Evolutionary conservation across 2,888 invertebrate genomes (phyloP).

Genomic region (Caenorhabditis auriculariae): DNA sequence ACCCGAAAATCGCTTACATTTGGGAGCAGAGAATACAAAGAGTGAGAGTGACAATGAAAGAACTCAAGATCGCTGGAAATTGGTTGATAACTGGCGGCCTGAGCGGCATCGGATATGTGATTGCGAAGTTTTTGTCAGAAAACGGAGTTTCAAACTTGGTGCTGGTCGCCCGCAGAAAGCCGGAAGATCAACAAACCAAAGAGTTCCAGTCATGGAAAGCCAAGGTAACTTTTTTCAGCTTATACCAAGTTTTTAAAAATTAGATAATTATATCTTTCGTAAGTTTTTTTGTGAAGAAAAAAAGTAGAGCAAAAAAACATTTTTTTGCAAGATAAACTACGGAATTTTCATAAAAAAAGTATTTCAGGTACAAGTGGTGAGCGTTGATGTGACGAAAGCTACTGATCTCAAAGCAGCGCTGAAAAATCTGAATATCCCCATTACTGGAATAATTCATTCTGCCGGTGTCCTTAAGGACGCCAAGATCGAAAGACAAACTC

Average conservation of each 20-base stretch:
- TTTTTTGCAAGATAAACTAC: constrained; percentile 4
- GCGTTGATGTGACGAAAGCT: constrained; percentile 34
- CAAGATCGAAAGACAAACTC: constrained; percentile 39
- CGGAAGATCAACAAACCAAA: constrained; percentile 11
- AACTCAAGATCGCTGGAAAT: constrained; percentile 10
- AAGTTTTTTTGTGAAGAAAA: too few relatives aligned
- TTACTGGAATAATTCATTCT: constrained; percentile 50
- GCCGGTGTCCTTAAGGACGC: constrained; percentile 53
- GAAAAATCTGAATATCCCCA: constrained; percentile 13
- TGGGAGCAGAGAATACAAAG: constrained; percentile 37
- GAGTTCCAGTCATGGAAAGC: constrained; percentile 19
- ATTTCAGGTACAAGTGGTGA: constrained; percentile 23
- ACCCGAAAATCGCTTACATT: constrained; percentile 21
- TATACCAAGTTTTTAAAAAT: not conserved
- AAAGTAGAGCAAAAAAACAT: too few relatives aligned
- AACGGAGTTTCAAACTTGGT: constrained; percentile 28
- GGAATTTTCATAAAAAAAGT: not conserved
- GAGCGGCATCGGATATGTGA: constrained; percentile 53
- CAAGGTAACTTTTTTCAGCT: too few relatives aligned
- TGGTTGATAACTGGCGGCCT: constrained; percentile 59
- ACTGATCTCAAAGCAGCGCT: constrained; percentile 18
- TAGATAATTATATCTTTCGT: not conserved
- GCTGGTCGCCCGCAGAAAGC: constrained; percentile 37
- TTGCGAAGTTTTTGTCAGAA: constrained; percentile 38
- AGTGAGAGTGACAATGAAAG: constrained; percentile 10